Evolutionary conservation across 2,888 invertebrate species (phyloP), one percentile per base, ranked within the genome.

Genomic region (Archips crataeganus): DNA sequence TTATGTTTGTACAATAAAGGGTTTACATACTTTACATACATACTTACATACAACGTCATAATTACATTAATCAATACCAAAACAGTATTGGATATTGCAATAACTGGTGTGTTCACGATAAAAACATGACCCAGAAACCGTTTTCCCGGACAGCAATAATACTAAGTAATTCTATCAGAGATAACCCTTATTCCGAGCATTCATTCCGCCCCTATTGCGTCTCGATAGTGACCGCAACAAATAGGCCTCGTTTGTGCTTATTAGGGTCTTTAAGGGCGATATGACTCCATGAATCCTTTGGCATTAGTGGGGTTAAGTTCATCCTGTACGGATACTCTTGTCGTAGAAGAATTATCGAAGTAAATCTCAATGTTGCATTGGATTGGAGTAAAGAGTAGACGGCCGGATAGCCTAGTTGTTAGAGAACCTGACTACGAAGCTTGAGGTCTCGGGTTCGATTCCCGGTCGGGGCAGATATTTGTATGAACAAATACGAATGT

Each of bases 171-270:
- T 64, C 59, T 49, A 59, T 65, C 47, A 59, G 39, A 57, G 73
- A 74, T 74, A 74, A 69, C 51, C 39, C 36, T 36, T 13, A 36
- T n/a, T 49, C 39, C 39, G 57, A 2, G 3, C 64, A 69, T 49
- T 69, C 49, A 39, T 64, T 59, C 73, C 59, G 15, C 64, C 69
- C 57, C 65, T 42, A 65, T 75, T 74, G 76, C 51, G 74, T 63
- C 67, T 61, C 71, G 77, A 80, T 79, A 69, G 74, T 74, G 70
- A 61, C 75, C 72, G 74, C 74, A 75, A 78, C 74, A 72, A 76
- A 77, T 75, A 69, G 75, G 64, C 62, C 59, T 75, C 77, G 66
- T 78, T 78, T 76, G 59, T 60, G 59, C 70, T 76, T 76, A 79
- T 77, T 78, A 70, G 67, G 71, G 75, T 70, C 71, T 70, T 62